phyloP scores from a whole-genome alignment of 2,888 invertebrate species.

The Aproaerema taeniolella region DNA sequence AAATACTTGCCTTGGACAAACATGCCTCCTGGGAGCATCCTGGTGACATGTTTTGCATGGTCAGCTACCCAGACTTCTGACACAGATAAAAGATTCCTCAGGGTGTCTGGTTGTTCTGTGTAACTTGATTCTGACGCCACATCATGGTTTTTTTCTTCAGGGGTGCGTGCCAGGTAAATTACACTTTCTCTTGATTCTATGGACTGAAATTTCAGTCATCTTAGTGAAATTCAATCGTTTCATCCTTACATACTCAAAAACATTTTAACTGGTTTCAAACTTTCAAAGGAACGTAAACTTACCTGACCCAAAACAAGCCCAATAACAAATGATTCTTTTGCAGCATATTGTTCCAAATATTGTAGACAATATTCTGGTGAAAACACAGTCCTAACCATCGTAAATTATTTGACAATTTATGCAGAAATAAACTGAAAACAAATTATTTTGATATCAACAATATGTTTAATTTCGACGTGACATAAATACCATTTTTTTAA shows the following conservation, averaged over 20 bases:
- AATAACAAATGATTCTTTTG: conserved; percentile 80
- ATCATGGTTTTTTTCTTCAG: conserved; percentile 69
- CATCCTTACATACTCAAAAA: background rate
- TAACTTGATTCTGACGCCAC: conserved; percentile 47
- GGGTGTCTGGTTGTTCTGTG: conserved; percentile 47
- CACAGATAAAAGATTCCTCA: conserved; percentile 73
- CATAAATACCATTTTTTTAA: too few relatives aligned
- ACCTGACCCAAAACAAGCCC: conserved; percentile 91
- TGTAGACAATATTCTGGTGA: conserved; percentile 82
- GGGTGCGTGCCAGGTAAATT: conserved; percentile 88
- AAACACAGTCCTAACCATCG: conserved; percentile 83
- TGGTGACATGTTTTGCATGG: conserved; percentile 90
- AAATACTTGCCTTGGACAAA: conserved; percentile 67
- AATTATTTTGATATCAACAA: conserved; percentile 8
- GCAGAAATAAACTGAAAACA: conserved; percentile 1
- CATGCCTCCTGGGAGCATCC: conserved; percentile 95
- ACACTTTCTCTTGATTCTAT: conserved; percentile 84
- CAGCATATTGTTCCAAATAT: conserved; percentile 81
- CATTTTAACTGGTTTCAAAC: too few relatives aligned
- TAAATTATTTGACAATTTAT: conserved; percentile 1
- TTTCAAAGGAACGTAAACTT: too few relatives aligned
- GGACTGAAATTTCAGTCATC: conserved; percentile 62
- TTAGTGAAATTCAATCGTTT: background rate
- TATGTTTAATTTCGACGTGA: conserved; percentile 2
- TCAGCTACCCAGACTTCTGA: conserved; percentile 85